These are phyloP conservation scores for Magallana angulata DNA, from an alignment of 1,140 invertebrate species.

Conservation along the genomic window DNA sequence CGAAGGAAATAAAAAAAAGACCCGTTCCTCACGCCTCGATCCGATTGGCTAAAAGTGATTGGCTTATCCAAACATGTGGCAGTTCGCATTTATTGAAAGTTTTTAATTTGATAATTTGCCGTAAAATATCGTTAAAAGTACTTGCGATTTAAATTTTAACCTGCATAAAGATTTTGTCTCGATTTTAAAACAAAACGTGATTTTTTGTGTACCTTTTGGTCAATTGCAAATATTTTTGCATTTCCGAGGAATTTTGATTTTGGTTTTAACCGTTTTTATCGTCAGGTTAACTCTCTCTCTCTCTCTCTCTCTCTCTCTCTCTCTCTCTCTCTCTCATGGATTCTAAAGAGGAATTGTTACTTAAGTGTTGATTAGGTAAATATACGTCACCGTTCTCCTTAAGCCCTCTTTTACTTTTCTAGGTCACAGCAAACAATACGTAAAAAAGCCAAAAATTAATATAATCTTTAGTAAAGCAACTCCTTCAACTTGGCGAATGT, in stretches of 20 bases:
- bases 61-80: slow-evolving; percentile 15
- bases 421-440: neutral
- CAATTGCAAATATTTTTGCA: too few species aligned
- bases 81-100: neutral
- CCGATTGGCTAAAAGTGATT: slow-evolving; percentile 11
- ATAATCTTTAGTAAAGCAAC: neutral
- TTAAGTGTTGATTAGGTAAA: neutral
- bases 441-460: neutral
- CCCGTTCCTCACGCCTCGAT: neutral
- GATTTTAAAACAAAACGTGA: too few species aligned
- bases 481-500: too few species aligned
- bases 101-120: slow-evolving; percentile 22
- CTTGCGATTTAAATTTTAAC: too few species aligned
- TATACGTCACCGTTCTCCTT: neutral
- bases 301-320: slow-evolving; percentile 18
- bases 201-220: too few species aligned
- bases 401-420: neutral
- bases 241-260: too few species aligned
- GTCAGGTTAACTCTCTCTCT: neutral
- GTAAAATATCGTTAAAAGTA: too few species aligned
- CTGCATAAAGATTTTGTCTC: too few species aligned
- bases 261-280: too few species aligned
- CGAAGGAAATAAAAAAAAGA: neutral
- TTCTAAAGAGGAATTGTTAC: neutral
- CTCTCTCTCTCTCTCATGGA: neutral